phyloP scores from a whole-genome alignment of 2,888 invertebrate genomes.

The Lasioglossum pauxillum region DNA sequence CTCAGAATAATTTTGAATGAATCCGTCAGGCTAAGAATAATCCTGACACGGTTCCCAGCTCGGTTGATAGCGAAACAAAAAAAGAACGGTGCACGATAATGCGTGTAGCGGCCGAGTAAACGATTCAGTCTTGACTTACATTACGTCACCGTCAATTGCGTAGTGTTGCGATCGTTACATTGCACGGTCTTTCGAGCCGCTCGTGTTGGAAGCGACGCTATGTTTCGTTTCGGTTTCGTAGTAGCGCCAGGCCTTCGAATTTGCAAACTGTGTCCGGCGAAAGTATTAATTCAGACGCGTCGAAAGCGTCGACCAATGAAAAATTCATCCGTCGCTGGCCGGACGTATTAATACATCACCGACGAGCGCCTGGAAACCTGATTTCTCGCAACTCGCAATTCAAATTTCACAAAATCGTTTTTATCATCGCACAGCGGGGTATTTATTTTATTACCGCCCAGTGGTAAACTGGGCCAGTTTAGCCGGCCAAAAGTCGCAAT shows the following conservation, averaged over 20 bases:
- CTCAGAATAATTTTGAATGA: neutral
- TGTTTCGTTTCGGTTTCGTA: neutral
- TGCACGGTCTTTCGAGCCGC: neutral
- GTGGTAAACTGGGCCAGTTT: too few species aligned
- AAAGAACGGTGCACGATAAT: conserved; percentile 9
- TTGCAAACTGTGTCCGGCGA: neutral
- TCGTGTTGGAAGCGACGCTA: neutral
- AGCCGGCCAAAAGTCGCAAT: too few species aligned
- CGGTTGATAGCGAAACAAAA: conserved; percentile 15
- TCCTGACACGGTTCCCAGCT: neutral
- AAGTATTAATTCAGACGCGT: neutral
- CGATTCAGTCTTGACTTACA: conserved; percentile 27
- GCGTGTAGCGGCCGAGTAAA: conserved; percentile 19
- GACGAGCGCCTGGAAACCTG: conserved; percentile 5
- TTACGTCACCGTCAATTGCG: conserved; percentile 55
- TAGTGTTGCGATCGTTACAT: neutral
- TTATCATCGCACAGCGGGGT: neutral
- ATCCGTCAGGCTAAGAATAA: conserved; percentile 21
- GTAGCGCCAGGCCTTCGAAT: neutral
- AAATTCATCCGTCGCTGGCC: neutral
- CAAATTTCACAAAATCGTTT: conserved; percentile 39
- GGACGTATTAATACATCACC: neutral
- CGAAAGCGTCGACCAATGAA: neutral
- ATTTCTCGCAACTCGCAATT: conserved; percentile 35
- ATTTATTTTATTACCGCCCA: too few species aligned